Evolutionary conservation across 92 coral and sea anemone species (phyloP).

Genomic region (Diadumene lineata): DNA sequence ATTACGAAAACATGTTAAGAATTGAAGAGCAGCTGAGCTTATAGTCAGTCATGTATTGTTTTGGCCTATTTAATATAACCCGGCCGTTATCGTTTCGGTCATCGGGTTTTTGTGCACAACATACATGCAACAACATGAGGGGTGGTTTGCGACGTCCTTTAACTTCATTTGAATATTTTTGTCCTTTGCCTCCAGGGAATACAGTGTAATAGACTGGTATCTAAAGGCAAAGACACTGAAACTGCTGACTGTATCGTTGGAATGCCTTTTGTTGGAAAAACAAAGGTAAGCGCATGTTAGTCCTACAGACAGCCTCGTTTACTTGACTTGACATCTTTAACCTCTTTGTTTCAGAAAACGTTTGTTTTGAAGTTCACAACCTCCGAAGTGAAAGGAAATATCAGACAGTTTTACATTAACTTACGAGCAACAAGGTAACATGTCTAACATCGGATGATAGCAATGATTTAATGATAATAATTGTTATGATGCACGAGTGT

Average conservation of each 20-base stretch:
- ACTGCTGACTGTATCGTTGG: conserved; percentile 58
- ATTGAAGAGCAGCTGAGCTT: no score
- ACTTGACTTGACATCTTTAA: not conserved
- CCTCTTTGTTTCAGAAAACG: conserved; percentile 36
- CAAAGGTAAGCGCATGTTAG: conserved; percentile 36
- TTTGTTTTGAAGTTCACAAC: conserved; percentile 61
- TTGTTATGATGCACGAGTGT: not conserved
- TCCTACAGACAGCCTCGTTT: no score
- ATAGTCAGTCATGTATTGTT: no score
- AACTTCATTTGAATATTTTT: no score
- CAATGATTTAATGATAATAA: no score
- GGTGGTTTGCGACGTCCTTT: no score
- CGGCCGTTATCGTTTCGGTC: no score
- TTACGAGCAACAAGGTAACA: conserved; percentile 76
- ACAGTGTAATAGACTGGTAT: conserved; percentile 31
- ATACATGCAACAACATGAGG: no score
- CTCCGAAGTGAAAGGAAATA: conserved; percentile 62
- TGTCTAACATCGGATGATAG: no score
- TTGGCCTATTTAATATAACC: no score
- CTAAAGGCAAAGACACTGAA: conserved; percentile 11
- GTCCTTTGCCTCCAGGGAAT: conserved; percentile 46
- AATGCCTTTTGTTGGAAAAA: conserved; percentile 67
- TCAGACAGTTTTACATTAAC: conserved; percentile 49
- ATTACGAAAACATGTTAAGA: no score
- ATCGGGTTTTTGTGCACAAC: no score